Evolutionary conservation across 2,888 invertebrate species (phyloP).

Genomic region (Alentia gelatinosa): DNA sequence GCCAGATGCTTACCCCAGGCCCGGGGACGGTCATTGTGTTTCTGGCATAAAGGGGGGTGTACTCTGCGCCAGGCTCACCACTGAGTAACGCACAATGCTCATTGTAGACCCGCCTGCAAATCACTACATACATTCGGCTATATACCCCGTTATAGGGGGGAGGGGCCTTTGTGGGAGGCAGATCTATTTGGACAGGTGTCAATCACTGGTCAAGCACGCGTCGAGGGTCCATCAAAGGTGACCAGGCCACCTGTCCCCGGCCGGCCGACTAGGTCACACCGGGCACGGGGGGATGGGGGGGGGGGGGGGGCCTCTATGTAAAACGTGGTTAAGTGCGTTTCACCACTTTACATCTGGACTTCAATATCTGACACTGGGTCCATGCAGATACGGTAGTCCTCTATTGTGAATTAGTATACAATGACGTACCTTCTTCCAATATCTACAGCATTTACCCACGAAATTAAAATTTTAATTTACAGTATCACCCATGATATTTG

Average conservation of each 20-base stretch:
- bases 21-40: neutral
- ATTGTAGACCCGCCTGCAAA: neutral
- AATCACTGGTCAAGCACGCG: slow-evolving; percentile 54
- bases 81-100: neutral
- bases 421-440: no score
- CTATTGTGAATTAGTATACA: no score
- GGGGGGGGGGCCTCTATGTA: neutral
- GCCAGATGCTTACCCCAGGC: slow-evolving; percentile 21
- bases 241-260: slow-evolving; percentile 28
- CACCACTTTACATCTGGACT: no score
- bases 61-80: neutral
- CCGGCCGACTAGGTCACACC: no score
- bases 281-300: neutral
- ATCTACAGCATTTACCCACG: no score
- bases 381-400: no score
- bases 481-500: no score
- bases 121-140: slow-evolving; percentile 39
- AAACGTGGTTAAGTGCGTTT: no score
- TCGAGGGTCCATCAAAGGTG: slow-evolving; percentile 42
- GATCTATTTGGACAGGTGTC: slow-evolving; percentile 52
- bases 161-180: neutral
- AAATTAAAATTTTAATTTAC: no score
- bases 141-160: slow-evolving; percentile 21
- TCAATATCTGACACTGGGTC: no score
- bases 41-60: neutral